Evolutionary conservation across 1,140 invertebrate genomes (phyloP), one percentile per base, ranked within the genome.

Genomic region (Adelges cooleyi): DNA sequence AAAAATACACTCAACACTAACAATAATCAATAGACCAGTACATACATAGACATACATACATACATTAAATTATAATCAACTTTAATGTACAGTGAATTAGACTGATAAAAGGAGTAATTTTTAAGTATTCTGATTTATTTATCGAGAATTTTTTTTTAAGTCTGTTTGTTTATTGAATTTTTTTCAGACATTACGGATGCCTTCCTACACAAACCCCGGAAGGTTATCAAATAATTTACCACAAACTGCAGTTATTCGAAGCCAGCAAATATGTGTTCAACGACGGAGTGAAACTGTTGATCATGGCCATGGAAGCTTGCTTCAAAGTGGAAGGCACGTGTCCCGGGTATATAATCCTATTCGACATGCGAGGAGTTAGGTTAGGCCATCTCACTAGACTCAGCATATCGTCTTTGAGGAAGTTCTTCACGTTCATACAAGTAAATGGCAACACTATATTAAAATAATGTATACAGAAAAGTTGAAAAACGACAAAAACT

Each of bases 351-450:
- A 76, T 84, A 48, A 79, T 83, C 36, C 77, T 84, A 53, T 83
- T 84, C 69, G 82, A 84, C 69, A 83, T 84, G 81, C 81, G 80
- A 70, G 81, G 81, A 3, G 79, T 81, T 54, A 76, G 74, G 22
- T 73, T 84, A 3, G 80, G 80, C 0, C 82, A 84, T 73, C 71
- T 84, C n/a, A 81, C 81, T 1, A 74, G 80, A 68, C 79, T 84
- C 1, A 80, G 78, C 23, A 65, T 84, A 46, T 79, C 80, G 2
- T 78, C 80, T 1, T 69, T 84, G 3, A 75, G 79, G 68, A 78
- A 80, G 20, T 82, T 82, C 68, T 81, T 84, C 78, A 71, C 76
- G 65, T 84, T 84, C 68, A 81, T 84, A 67, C 82, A 84, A 79
- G 82, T 83, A 33, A 33, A 11, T 6, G 11, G 29, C 11, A 6